These are phyloP conservation scores for Parelbella ahira DNA, from an alignment of 2,888 invertebrate genomes.

Conservation along the genomic window DNA sequence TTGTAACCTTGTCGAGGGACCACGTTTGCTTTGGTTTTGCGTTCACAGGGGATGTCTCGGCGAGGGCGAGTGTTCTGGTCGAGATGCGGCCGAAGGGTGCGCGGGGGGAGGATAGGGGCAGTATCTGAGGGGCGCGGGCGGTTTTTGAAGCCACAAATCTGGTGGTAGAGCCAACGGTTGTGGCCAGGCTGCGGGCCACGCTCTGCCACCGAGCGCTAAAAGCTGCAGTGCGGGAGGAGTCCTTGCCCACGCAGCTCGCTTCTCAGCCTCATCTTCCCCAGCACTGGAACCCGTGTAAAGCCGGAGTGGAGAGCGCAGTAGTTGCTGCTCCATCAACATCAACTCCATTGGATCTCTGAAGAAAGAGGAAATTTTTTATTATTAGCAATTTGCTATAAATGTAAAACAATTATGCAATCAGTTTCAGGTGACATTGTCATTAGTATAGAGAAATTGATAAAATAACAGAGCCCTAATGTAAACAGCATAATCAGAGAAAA, in stretches of 20 bases:
- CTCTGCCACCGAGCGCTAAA: slow-evolving; percentile 83
- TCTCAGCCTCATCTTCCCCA: slow-evolving; percentile 78
- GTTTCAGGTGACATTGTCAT: too few relatives aligned
- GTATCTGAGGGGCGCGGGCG: slow-evolving; percentile 80
- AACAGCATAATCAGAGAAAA: too few relatives aligned
- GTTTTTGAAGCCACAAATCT: slow-evolving; percentile 96
- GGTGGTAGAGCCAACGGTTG: slow-evolving; percentile 93
- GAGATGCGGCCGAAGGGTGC: slow-evolving; percentile 45
- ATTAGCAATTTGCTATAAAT: too few relatives aligned
- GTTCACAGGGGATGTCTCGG: slow-evolving; percentile 69
- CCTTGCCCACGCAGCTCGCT: slow-evolving; percentile 78
- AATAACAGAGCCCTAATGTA: too few relatives aligned
- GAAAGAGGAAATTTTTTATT: slow-evolving; percentile 34
- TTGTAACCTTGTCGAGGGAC: too few relatives aligned
- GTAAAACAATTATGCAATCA: too few relatives aligned
- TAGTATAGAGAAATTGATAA: too few relatives aligned
- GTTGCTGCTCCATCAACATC: slow-evolving; percentile 88
- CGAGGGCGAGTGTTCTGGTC: slow-evolving; percentile 58
- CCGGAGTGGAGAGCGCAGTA: slow-evolving; percentile 83
- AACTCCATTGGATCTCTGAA: slow-evolving; percentile 89
- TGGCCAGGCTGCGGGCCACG: slow-evolving; percentile 89
- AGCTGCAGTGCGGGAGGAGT: slow-evolving; percentile 70
- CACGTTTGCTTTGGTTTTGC: slow-evolving; percentile 11
- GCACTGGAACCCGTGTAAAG: slow-evolving; percentile 82
- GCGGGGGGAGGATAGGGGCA: slow-evolving; percentile 82